Conservation (phyloP, 2,113 vertebrate genomes). For the Laterallus jamaicensis region DNA sequence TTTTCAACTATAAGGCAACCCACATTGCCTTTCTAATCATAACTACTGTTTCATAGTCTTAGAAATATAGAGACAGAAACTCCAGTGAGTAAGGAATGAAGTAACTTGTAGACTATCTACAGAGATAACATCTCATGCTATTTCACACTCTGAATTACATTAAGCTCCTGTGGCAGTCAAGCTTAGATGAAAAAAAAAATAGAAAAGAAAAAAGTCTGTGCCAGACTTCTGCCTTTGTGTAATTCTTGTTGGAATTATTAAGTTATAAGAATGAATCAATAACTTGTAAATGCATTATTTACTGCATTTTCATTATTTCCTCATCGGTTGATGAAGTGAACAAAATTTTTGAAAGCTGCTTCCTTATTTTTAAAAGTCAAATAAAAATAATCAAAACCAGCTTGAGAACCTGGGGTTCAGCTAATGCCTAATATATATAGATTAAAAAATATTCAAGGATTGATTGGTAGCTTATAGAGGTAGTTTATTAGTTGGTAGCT, state of each 20-base stretch:
- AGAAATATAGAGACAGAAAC: background rate
- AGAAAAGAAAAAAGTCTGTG: background rate
- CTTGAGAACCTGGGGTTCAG: background rate
- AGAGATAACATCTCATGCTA: background rate
- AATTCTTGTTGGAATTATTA: background rate
- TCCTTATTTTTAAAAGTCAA: slow-evolving; percentile 11
- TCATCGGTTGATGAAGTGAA: background rate
- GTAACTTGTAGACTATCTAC: background rate
- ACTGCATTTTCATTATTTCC: background rate
- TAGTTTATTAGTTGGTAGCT: background rate
- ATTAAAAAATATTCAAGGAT: background rate
- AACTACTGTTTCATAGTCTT: background rate
- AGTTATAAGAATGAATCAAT: background rate
- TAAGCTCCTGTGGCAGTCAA: background rate
- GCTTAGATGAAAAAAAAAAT: background rate
- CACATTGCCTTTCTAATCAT: background rate
- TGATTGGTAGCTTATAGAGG: background rate
- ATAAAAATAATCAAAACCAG: background rate
- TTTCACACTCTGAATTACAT: background rate
- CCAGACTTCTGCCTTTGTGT: background rate
- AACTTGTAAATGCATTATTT: background rate
- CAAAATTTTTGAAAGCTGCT: background rate
- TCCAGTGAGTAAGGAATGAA: background rate
- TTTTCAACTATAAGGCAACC: background rate
- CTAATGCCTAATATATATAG: background rate